These are phyloP conservation scores for Ormyrus labotus DNA, from an alignment of 2,888 invertebrate species.

Conservation along the genomic window DNA sequence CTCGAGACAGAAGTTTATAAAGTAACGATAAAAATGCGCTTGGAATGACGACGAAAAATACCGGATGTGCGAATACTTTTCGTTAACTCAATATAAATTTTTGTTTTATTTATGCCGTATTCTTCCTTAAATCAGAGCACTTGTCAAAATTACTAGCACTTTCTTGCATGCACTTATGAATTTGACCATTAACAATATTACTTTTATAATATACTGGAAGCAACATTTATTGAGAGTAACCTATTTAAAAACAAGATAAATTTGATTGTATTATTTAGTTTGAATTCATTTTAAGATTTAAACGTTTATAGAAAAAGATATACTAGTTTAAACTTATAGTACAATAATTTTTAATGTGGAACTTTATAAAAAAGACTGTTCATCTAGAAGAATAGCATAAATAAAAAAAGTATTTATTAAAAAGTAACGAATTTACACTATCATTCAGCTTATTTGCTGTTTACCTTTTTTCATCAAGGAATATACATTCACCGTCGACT, in stretches of 20 bases:
- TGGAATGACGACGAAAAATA: constrained; percentile 56
- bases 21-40: constrained; percentile 51
- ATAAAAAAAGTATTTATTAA: constrained; percentile 29
- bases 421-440: constrained; percentile 30
- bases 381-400: constrained; percentile 31
- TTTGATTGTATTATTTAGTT: too few species aligned
- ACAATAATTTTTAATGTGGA: too few species aligned
- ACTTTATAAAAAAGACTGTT: too few species aligned
- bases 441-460: constrained; percentile 19
- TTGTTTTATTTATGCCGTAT: constrained; percentile 46
- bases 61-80: constrained; percentile 25
- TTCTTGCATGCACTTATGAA: constrained; percentile 23
- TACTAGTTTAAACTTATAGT: too few species aligned
- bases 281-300: too few species aligned
- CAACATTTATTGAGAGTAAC: neutral
- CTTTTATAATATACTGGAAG: neutral
- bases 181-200: neutral
- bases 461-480: constrained; percentile 45
- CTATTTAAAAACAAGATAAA: too few species aligned
- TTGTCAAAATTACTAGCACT: constrained; percentile 4
- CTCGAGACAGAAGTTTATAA: constrained; percentile 40
- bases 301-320: too few species aligned
- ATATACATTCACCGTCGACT: constrained; percentile 48
- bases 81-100: constrained; percentile 14
- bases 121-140: constrained; percentile 12